Evolutionary conservation across 2,113 vertebrate species (phyloP).

Genomic region (Falco punctatus): DNA sequence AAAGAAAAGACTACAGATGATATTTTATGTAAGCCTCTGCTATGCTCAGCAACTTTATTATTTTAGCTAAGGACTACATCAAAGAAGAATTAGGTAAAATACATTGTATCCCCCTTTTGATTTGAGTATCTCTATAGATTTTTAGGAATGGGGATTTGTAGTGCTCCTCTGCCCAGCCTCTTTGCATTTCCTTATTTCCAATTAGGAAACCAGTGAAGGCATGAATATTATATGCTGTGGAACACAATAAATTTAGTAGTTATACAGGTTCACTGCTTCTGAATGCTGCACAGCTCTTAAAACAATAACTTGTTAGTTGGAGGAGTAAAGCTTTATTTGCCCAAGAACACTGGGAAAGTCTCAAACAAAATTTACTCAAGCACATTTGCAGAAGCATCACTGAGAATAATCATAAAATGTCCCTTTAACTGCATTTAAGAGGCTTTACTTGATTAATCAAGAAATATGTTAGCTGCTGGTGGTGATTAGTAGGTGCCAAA

Average conservation of each 20-base stretch:
- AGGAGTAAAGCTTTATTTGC: neutral
- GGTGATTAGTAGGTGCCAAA: neutral
- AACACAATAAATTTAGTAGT: neutral
- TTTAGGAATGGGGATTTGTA: neutral
- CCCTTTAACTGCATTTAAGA: constrained; percentile 15
- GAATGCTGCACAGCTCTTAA: neutral
- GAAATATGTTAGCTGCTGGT: neutral
- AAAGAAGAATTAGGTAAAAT: neutral
- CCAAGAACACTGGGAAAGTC: neutral
- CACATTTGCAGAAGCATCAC: neutral
- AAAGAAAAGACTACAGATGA: too few relatives aligned
- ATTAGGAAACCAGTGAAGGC: neutral
- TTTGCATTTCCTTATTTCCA: neutral
- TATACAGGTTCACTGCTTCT: neutral
- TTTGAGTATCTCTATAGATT: neutral
- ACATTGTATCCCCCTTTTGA: neutral
- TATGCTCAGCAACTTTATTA: neutral
- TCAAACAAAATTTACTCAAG: neutral
- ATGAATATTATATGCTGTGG: neutral
- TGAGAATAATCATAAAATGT: neutral
- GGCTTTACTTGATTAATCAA: neutral
- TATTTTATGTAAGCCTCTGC: neutral
- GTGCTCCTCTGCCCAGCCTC: accelerated
- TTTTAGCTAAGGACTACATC: neutral
- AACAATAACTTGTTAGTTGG: neutral